Conservation (phyloP, 2,797 vertebrate genomes). For the Sebastes wilsoni region DNA sequence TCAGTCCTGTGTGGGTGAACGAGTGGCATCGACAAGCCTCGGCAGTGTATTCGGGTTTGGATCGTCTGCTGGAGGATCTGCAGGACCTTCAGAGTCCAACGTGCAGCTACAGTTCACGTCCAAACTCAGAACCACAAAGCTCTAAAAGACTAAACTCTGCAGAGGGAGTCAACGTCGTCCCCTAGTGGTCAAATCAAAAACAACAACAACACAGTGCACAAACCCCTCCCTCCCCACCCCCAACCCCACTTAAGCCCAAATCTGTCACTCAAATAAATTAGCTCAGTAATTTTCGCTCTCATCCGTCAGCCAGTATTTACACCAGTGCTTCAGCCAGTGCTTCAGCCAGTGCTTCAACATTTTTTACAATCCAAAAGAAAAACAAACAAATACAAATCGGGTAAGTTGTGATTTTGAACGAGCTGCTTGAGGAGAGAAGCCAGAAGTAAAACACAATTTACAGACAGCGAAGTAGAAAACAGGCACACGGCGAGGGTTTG, state of each 20-base stretch:
- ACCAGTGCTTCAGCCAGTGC: constrained; percentile 71
- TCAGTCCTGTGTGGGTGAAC: not conserved
- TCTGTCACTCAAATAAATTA: constrained; percentile 62
- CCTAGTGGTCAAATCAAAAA: constrained; percentile 41
- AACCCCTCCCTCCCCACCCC: accelerated
- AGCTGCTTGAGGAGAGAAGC: constrained; percentile 5
- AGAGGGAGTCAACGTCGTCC: not conserved
- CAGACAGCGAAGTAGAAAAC: constrained; percentile 10
- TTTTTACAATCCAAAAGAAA: not conserved
- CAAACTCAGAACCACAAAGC: not conserved
- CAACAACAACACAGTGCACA: constrained; percentile 9
- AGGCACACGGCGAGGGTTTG: constrained; percentile 17
- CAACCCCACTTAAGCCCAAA: not conserved
- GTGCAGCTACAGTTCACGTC: not conserved
- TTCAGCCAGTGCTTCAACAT: constrained; percentile 36
- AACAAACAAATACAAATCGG: not conserved
- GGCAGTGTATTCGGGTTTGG: no score
- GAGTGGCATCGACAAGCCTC: no score
- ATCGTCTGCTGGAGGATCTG: no score
- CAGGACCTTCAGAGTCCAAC: not conserved
- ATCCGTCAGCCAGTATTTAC: constrained; percentile 46
- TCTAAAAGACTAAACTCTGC: not conserved
- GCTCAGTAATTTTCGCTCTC: constrained; percentile 7
- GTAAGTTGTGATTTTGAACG: not conserved
- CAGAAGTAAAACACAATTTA: not conserved